Evolutionary conservation across 2,113 vertebrate species (phyloP).

Genomic region (Callithrix jacchus): DNA sequence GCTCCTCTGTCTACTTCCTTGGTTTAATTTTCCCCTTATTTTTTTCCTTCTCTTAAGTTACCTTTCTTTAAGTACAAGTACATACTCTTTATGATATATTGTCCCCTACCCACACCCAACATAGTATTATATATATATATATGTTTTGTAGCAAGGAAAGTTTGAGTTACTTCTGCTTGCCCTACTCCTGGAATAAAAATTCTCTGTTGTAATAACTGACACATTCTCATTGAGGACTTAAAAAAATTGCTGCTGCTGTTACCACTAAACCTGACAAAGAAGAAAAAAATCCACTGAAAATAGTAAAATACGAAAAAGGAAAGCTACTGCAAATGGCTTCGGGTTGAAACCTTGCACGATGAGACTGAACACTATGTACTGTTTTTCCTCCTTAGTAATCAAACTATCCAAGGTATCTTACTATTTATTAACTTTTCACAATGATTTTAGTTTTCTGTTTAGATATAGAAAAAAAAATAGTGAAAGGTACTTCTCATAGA

Average conservation of each 20-base stretch:
- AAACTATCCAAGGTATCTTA: background rate
- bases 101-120: fast-evolving
- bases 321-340: background rate
- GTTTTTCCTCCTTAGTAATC: background rate
- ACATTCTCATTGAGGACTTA: background rate
- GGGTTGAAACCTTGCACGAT: background rate
- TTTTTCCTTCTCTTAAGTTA: background rate
- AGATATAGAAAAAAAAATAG: background rate
- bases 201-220: background rate
- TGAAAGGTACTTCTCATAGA: background rate
- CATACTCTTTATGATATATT: background rate
- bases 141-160: background rate
- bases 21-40: background rate
- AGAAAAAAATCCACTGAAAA: background rate
- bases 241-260: background rate
- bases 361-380: background rate
- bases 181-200: background rate
- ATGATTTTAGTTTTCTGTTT: background rate
- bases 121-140: background rate
- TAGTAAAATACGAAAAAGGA: background rate
- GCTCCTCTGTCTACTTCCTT: background rate
- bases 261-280: background rate
- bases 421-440: background rate
- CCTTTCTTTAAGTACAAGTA: background rate
- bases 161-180: background rate